A percentile compares a stretch with the other conserved stretches of the same genome.
Evolutionary conservation across 30 jellyfish, hydroid and myxozoan genomes (phyloP).

Genomic region (Hydractinia echinata): DNA sequence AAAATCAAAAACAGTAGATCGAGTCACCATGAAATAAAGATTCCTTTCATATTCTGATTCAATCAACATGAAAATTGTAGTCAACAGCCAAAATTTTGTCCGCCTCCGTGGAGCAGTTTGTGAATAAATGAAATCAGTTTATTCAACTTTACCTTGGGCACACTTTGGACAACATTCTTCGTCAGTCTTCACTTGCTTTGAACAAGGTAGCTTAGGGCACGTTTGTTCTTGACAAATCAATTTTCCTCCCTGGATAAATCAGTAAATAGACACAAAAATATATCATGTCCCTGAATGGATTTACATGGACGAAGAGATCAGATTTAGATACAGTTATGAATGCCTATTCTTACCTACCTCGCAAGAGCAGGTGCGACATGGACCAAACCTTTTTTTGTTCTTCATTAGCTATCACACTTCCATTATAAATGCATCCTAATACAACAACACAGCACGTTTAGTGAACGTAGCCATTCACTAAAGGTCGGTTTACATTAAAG

Average conservation of each 20-base stretch:
- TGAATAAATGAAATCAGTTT: no score
- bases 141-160: not conserved
- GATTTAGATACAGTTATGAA: not conserved
- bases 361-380: not conserved
- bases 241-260: not conserved
- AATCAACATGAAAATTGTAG: no score
- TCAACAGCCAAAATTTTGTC: no score
- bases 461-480: not conserved
- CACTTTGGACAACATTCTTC: constrained; percentile 15
- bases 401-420: not conserved
- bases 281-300: no score
- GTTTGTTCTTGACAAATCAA: not conserved
- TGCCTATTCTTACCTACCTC: not conserved
- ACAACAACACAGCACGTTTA: not conserved
- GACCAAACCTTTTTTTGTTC: not conserved
- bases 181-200: not conserved
- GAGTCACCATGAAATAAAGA: no score
- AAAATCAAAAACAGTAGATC: no score
- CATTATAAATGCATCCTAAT: not conserved
- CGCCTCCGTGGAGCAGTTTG: no score
- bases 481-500: no score
- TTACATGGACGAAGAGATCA: no score
- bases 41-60: no score
- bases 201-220: constrained; percentile 22
- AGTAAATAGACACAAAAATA: no score